These are phyloP conservation scores for Chaetogeoica ovagalla DNA, from an alignment of 2,888 invertebrate species.

Conservation along the genomic window DNA sequence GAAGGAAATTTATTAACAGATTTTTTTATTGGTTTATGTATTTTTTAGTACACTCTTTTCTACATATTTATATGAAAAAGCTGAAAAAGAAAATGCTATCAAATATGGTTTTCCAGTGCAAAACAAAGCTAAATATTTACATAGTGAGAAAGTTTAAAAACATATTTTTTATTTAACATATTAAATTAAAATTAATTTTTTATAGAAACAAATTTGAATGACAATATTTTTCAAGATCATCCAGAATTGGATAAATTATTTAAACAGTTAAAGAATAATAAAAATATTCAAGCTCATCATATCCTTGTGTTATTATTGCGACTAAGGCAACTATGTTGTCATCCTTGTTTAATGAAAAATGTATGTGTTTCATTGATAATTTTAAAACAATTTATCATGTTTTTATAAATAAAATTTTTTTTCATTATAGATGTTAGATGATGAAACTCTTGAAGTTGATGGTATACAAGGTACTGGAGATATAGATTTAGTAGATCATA, in stretches of 20 bases:
- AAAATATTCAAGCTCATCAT: constrained; percentile 63
- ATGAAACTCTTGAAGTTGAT: constrained; percentile 33
- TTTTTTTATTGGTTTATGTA: background rate
- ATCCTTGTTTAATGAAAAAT: constrained; percentile 78
- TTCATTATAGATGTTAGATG: constrained; percentile 34
- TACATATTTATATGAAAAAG: constrained; percentile 75
- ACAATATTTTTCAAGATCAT: constrained; percentile 59
- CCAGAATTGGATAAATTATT: constrained; percentile 67
- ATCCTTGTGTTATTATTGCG: constrained; percentile 82
- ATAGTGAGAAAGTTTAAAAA: constrained; percentile 4
- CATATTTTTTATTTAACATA: background rate
- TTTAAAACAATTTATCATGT: background rate
- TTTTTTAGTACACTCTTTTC: constrained; percentile 69
- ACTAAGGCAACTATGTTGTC: constrained; percentile 86
- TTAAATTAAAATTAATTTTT: background rate
- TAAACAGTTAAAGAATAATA: constrained; percentile 60
- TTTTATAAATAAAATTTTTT: background rate
- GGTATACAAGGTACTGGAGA: constrained; percentile 26
- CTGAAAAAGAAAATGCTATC: constrained; percentile 66
- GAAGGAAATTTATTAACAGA: background rate
- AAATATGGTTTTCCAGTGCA: background rate
- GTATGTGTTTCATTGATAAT: constrained; percentile 60
- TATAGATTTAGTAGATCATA: constrained; percentile 22
- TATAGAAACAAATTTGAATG: constrained; percentile 25
- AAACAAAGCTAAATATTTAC: constrained; percentile 30